Conservation (phyloP, 2,888 invertebrate species). For the Metallyticus violacea region DNA sequence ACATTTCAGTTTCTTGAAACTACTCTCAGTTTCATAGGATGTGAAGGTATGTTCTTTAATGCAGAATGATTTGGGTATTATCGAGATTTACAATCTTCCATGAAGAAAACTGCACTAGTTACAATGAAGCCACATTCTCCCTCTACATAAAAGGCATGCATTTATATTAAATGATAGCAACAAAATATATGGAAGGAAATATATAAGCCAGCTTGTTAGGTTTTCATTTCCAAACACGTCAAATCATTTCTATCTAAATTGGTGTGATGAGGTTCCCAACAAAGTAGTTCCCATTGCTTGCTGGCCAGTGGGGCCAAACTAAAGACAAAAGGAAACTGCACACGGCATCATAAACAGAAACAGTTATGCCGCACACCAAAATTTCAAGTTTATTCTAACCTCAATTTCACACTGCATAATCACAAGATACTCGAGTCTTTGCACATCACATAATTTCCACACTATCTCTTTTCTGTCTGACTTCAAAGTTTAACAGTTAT, state of each 20-base stretch:
- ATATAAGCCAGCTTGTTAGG: not conserved
- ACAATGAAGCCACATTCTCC: not conserved
- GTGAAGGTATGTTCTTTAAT: not conserved
- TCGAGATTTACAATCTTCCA: not conserved
- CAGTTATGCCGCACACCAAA: slow-evolving; percentile 8
- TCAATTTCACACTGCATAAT: not conserved
- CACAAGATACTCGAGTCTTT: not conserved
- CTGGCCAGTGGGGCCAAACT: not conserved
- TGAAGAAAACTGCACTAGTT: not conserved
- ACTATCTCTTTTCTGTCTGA: not conserved
- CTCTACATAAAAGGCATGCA: not conserved
- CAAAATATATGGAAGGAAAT: not conserved
- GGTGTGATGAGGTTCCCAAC: not conserved
- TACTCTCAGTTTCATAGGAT: not conserved
- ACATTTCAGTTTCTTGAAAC: not conserved
- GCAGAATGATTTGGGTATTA: not conserved
- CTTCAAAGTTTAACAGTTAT: not conserved
- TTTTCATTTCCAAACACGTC: not conserved
- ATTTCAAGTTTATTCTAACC: not conserved
- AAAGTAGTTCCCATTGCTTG: not conserved
- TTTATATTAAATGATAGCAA: not conserved
- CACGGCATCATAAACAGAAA: slow-evolving; percentile 11
- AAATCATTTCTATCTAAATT: not conserved
- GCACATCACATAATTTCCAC: not conserved
- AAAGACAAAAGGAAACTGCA: not conserved